phyloP scores from a whole-genome alignment of 2,888 invertebrate species.

The Chymomyza procnemis region DNA sequence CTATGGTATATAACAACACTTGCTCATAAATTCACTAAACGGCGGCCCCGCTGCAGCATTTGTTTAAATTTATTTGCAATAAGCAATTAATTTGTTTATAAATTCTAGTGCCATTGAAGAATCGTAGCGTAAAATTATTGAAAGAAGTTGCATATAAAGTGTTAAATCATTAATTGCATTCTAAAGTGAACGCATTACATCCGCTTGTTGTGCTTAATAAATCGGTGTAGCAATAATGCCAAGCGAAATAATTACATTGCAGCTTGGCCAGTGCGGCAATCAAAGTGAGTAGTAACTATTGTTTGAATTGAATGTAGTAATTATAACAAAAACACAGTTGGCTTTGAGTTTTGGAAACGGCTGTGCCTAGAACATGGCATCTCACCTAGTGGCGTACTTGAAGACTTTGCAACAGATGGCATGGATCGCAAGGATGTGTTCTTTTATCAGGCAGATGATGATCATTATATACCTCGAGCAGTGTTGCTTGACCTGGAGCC shows the following conservation, averaged over 20 bases:
- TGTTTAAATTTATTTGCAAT: conserved; percentile 46
- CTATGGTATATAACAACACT: background rate
- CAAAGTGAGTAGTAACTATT: conserved; percentile 86
- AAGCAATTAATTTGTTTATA: conserved; percentile 18
- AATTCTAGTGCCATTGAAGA: background rate
- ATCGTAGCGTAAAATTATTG: background rate
- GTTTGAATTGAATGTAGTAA: background rate
- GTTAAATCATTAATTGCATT: background rate
- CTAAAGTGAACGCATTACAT: background rate
- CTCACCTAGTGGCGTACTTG: conserved; percentile 96
- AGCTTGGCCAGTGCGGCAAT: conserved; percentile 99
- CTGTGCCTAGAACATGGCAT: conserved; percentile 98
- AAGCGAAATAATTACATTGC: conserved; percentile 99
- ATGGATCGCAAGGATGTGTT: conserved; percentile 98
- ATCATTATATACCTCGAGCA: conserved; percentile 98
- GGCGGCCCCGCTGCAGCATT: conserved; percentile 29
- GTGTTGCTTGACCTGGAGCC: conserved; percentile 98
- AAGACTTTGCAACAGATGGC: conserved; percentile 93
- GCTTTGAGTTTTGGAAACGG: conserved; percentile 99
- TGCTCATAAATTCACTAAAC: background rate
- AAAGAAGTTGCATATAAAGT: conserved; percentile 5
- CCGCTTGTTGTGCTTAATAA: background rate
- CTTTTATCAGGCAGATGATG: conserved; percentile 99
- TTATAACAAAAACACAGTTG: conserved; percentile 81
- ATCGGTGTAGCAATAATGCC: conserved; percentile 84